Evolutionary conservation across 2,888 invertebrate genomes (phyloP), one percentile per base, ranked within the genome.

Genomic region (Melanostoma mellinum): DNA sequence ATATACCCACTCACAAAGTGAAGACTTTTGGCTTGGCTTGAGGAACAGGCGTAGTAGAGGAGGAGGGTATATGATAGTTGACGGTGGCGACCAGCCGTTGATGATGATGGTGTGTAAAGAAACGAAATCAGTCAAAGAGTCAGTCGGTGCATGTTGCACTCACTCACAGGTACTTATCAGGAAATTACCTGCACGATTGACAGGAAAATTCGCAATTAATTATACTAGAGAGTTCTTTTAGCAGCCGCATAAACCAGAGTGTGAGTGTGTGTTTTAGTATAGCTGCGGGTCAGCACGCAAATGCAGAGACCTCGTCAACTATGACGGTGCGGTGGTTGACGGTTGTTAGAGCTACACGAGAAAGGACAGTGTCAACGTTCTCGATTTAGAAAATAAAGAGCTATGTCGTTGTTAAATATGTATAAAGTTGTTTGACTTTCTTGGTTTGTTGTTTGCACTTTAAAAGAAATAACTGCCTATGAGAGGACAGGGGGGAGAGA

Each of bases 141-240:
- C 69, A 69, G 69, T 61, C 63, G 71, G 72, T 84, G 82, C 78
- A 79, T 74, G 84, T 84, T 84, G 79, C 74, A 84, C 84, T 84
- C 79, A 84, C 84, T 84, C 79, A 84, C 74, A 79, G 79, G 84
- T 84, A 84, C 84, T 84, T 84, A 84, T 84, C 84, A 79, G 74
- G 69, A 78, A 79, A 84, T 84, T 84, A 84, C 84, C 84, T 84
- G 84, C 84, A 84, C 84, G 84, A 84, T 84, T 84, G 84, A 84
- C 84, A 84, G 79, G 71, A 79, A 84, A 84, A 84, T 84, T 84
- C 74, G 79, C 84, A 79, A 84, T 84, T 84, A 84, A 84, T 84
- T 84, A 84, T 79, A 79, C 77, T 35, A 71, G 68, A 68, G 73
- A 73, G 63, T 68, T 77, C 73, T 69, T 63, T 63, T 73, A 53